phyloP scores from a whole-genome alignment of 2,113 vertebrate species.

The Prionailurus viverrinus region DNA sequence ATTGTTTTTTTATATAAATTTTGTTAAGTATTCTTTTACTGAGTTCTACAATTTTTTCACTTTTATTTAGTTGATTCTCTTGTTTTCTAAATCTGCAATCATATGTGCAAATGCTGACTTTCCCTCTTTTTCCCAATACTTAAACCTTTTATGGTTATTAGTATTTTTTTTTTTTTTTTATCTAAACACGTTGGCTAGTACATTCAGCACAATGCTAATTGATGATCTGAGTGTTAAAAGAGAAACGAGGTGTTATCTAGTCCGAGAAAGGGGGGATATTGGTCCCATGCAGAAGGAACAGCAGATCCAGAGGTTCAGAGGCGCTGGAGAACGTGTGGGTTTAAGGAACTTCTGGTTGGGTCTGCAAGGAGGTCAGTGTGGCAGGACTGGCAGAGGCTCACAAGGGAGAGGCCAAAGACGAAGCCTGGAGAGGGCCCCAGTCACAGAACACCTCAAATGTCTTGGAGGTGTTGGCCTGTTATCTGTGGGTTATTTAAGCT shows the following conservation, averaged over 20 bases:
- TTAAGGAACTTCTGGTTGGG: not conserved
- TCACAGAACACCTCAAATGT: not conserved
- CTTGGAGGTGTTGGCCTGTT: not conserved
- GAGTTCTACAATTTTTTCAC: not conserved
- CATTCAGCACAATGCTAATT: not conserved
- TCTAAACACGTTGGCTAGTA: not conserved
- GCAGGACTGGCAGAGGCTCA: not conserved
- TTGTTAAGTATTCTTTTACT: not conserved
- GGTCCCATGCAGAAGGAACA: not conserved
- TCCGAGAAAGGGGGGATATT: not conserved
- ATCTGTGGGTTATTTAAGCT: not conserved
- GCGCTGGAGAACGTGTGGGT: not conserved
- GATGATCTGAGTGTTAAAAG: not conserved
- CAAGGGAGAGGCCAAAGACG: not conserved
- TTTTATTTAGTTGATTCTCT: not conserved
- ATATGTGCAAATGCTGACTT: not conserved
- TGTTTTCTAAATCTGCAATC: not conserved
- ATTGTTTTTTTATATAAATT: slow-evolving; percentile 24
- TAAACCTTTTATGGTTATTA: not conserved
- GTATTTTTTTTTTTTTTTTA: not conserved
- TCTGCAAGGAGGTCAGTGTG: not conserved
- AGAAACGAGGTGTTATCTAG: not conserved
- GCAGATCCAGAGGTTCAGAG: not conserved
- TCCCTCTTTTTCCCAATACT: not conserved
- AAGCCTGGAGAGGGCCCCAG: not conserved